These are phyloP conservation scores for Gasteruption jaculator DNA, from an alignment of 2,888 invertebrate species.

Conservation along the genomic window DNA sequence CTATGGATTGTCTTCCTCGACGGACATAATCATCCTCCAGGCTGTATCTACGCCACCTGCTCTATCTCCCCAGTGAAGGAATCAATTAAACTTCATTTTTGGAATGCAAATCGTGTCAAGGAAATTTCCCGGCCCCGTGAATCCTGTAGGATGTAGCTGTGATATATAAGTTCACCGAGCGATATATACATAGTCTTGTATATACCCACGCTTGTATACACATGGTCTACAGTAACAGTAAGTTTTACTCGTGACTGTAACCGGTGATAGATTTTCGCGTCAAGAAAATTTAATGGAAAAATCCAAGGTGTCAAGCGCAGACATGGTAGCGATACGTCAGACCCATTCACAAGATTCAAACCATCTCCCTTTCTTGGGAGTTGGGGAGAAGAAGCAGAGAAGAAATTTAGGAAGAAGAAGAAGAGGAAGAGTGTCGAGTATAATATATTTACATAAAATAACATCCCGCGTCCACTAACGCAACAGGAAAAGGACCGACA, in stretches of 20 bases:
- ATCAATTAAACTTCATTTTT: no score
- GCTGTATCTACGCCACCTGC: no score
- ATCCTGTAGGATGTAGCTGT: no score
- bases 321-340: constrained; percentile 48
- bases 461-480: constrained; percentile 9
- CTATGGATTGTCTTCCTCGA: no score
- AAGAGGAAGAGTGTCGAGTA: constrained; percentile 5
- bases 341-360: constrained; percentile 40
- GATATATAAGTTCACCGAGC: no score
- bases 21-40: no score
- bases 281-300: constrained; percentile 51
- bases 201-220: no score
- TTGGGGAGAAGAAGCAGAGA: constrained; percentile 22
- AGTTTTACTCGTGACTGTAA: constrained; percentile 39
- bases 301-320: constrained; percentile 50
- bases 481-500: no score
- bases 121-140: no score
- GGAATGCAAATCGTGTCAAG: no score
- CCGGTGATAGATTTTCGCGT: constrained; percentile 49
- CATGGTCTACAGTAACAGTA: constrained; percentile 19
- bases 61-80: no score
- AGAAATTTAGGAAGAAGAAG: constrained; percentile 15
- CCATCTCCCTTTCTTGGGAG: constrained; percentile 30
- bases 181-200: no score
- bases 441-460: constrained; percentile 3